These are phyloP conservation scores for Latheticus oryzae DNA, from an alignment of 2,888 invertebrate species.

Conservation along the genomic window DNA sequence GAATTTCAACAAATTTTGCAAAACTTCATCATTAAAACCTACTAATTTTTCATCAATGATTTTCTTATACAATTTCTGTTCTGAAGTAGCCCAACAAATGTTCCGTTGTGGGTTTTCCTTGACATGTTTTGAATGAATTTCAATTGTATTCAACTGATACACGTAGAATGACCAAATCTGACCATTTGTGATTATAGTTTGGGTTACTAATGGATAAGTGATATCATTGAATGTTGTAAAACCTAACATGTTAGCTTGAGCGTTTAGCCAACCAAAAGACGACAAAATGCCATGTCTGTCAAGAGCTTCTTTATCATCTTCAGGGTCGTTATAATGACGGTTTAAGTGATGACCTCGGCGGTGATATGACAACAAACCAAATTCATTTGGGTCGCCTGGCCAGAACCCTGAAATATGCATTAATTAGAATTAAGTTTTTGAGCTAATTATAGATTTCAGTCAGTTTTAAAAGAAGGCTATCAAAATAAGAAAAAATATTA, in stretches of 20 bases:
- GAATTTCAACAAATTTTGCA: constrained; percentile 79
- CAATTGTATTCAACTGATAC: constrained; percentile 92
- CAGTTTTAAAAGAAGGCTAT: too few species aligned
- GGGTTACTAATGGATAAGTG: constrained; percentile 90
- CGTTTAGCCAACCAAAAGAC: constrained; percentile 83
- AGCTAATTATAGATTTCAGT: too few species aligned
- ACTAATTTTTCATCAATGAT: constrained; percentile 75
- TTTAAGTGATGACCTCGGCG: constrained; percentile 71
- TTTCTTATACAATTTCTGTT: constrained; percentile 79
- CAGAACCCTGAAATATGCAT: constrained; percentile 75
- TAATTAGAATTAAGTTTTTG: too few species aligned
- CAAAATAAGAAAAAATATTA: neutral
- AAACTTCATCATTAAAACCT: constrained; percentile 84
- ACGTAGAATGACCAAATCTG: constrained; percentile 85
- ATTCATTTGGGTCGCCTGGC: constrained; percentile 84
- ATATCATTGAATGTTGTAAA: constrained; percentile 92
- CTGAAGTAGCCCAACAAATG: constrained; percentile 81
- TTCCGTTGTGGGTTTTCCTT: constrained; percentile 79
- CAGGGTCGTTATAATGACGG: constrained; percentile 67
- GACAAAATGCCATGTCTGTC: constrained; percentile 81
- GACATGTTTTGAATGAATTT: constrained; percentile 73
- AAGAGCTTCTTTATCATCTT: constrained; percentile 74
- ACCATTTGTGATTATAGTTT: constrained; percentile 91
- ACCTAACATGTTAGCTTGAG: constrained; percentile 86
- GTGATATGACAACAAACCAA: constrained; percentile 82